Evolutionary conservation across 2,888 invertebrate genomes (phyloP).

Genomic region (Sabellastarte sp.): DNA sequence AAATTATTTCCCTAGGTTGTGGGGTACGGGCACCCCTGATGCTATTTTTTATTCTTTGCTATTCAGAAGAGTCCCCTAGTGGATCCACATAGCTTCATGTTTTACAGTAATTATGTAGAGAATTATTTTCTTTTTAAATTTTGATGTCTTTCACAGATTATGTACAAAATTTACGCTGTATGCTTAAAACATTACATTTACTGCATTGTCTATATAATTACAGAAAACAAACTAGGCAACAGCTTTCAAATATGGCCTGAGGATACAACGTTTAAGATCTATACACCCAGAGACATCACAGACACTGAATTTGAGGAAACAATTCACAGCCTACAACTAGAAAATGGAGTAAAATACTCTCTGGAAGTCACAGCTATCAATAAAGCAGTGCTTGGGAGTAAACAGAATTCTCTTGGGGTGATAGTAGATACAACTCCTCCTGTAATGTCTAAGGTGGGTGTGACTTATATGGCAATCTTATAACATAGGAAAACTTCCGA

Average conservation of each 20-base stretch:
- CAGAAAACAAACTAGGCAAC: neutral
- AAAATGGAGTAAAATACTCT: neutral
- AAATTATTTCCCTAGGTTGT: no score
- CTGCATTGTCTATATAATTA: neutral
- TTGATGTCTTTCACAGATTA: neutral
- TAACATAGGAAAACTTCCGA: no score
- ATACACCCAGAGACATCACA: neutral
- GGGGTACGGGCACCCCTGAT: no score
- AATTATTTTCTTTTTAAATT: no score
- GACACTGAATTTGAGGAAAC: no score
- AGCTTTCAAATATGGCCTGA: neutral
- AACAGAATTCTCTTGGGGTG: slow-evolving; percentile 16
- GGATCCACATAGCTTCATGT: no score
- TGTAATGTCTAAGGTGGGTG: slow-evolving; percentile 1
- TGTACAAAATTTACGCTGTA: neutral
- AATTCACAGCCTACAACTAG: neutral
- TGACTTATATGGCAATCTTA: no score
- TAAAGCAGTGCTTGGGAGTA: slow-evolving; percentile 6
- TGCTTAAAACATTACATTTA: neutral
- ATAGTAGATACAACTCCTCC: slow-evolving; percentile 20
- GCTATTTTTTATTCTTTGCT: no score
- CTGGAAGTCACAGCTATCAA: neutral
- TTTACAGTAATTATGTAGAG: no score
- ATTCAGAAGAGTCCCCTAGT: no score
- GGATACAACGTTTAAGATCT: neutral